A percentile compares a stretch with the other conserved stretches of the same genome.
These are phyloP conservation scores for Anadara kagoshimensis DNA, from an alignment of 1,140 invertebrate genomes.

Conservation along the genomic window DNA sequence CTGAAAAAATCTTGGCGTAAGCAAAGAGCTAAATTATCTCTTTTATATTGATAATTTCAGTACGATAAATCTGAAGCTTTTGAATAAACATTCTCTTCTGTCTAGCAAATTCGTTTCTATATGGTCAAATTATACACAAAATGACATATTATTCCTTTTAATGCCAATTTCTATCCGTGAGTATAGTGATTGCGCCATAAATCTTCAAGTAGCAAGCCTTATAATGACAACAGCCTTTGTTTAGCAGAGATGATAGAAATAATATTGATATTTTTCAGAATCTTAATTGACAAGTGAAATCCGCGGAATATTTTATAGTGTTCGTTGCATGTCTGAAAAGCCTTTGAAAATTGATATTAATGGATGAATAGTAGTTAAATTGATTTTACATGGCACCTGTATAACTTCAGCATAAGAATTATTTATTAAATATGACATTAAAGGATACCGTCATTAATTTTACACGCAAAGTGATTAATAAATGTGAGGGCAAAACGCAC, in stretches of 20 bases:
- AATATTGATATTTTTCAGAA: conserved; percentile 36
- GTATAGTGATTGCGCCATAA: conserved; percentile 21
- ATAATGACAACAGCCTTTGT: conserved; percentile 26
- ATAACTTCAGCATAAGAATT: too few relatives aligned
- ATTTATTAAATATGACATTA: too few relatives aligned
- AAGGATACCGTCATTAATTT: too few relatives aligned
- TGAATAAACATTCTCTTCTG: conserved; percentile 24
- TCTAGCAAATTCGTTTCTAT: conserved; percentile 30
- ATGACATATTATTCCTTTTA: conserved; percentile 40
- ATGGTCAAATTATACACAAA: conserved; percentile 41
- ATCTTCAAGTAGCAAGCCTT: conserved; percentile 12
- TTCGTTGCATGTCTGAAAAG: conserved; percentile 18
- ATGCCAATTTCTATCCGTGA: conserved; percentile 36
- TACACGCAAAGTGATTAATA: too few relatives aligned
- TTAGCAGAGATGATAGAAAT: conserved; percentile 30
- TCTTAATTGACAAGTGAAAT: conserved; percentile 38
- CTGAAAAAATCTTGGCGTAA: conserved; percentile 20
- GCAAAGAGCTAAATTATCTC: conserved; percentile 39
- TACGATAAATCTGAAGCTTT: conserved; percentile 26
- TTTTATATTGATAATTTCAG: conserved; percentile 41
- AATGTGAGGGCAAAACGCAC: too few relatives aligned
- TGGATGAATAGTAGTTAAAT: background rate
- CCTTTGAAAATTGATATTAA: conserved; percentile 31
- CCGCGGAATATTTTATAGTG: conserved; percentile 34
- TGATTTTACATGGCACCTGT: too few relatives aligned